These are phyloP conservation scores for Natator depressus DNA, from an alignment of 2,113 vertebrate species.

Conservation along the genomic window DNA sequence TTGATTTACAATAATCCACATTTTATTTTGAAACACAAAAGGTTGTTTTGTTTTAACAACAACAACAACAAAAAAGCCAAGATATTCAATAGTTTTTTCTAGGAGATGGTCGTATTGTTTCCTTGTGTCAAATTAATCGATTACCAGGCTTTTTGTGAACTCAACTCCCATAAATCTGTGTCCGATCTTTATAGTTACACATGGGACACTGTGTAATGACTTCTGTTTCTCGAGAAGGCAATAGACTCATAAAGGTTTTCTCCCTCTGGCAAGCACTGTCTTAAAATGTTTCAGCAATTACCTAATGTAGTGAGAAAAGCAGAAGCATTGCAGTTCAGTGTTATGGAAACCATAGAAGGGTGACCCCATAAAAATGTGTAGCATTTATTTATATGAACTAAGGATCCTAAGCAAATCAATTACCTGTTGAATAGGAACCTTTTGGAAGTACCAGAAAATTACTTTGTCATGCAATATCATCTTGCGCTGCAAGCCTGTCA, in stretches of 20 bases:
- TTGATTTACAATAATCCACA: not conserved
- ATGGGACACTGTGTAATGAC: not conserved
- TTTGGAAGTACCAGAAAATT: not conserved
- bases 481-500: not conserved
- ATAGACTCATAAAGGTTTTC: not conserved
- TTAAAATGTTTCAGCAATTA: conserved; percentile 24
- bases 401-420: not conserved
- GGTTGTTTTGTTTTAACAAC: not conserved
- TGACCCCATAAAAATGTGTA: not conserved
- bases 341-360: not conserved
- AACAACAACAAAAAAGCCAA: not conserved
- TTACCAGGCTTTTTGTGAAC: not conserved
- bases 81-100: not conserved
- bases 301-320: not conserved
- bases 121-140: not conserved
- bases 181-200: not conserved
- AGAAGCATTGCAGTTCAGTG: not conserved
- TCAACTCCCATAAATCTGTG: not conserved
- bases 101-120: not conserved
- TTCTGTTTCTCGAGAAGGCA: not conserved
- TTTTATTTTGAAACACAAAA: not conserved
- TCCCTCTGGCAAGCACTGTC: not conserved
- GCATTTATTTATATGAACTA: not conserved
- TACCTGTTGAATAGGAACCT: not conserved
- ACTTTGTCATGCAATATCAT: not conserved